phyloP scores from a whole-genome alignment of 2,797 vertebrate species.

The Mallotus villosus region DNA sequence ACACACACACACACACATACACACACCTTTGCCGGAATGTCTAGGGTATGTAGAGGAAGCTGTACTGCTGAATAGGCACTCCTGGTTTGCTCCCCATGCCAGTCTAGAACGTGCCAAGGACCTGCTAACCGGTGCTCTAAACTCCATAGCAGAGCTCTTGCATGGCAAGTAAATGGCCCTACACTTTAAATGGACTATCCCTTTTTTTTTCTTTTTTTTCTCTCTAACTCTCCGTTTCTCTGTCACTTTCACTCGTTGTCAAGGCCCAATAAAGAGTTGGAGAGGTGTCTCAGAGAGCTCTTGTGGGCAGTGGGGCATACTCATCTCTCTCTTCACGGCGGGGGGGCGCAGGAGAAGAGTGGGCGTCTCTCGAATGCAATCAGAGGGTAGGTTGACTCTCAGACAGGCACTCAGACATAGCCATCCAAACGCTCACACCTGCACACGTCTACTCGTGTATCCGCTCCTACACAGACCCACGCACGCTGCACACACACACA shows the following conservation, averaged over 20 bases:
- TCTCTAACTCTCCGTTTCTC: not conserved
- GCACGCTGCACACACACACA: constrained; percentile 13
- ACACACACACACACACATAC: not conserved
- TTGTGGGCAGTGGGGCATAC: not conserved
- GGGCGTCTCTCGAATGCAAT: not conserved
- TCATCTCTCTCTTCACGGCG: no score
- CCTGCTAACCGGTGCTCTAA: not conserved
- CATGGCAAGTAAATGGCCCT: no score
- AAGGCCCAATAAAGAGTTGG: not conserved
- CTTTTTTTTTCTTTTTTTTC: not conserved
- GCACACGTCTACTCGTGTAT: not conserved
- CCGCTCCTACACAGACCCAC: not conserved
- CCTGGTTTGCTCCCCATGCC: constrained; percentile 19
- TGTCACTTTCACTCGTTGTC: not conserved
- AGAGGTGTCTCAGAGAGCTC: not conserved
- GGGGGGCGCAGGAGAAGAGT: not conserved
- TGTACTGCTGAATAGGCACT: constrained; percentile 6
- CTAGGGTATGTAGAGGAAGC: not conserved
- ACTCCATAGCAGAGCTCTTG: no score
- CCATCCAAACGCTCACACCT: constrained; percentile 22
- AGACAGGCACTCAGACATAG: not conserved
- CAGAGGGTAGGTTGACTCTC: not conserved
- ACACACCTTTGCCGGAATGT: constrained; percentile 3
- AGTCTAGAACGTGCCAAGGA: not conserved
- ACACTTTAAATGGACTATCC: constrained; percentile 7